Conservation (phyloP, 2,113 vertebrate species). For the Centropristis striata region DNA sequence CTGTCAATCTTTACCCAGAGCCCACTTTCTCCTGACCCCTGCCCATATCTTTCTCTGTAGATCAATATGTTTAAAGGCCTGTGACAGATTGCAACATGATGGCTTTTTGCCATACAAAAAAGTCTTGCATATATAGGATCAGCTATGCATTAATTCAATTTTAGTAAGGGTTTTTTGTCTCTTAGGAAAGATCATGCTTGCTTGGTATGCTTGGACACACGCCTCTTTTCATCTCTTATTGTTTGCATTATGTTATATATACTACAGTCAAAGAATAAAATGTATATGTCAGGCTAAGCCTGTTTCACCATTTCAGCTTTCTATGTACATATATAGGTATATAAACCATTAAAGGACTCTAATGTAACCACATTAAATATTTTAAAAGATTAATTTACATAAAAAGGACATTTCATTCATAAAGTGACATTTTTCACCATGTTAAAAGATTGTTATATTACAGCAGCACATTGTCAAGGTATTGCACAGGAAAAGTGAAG, state of each 20-base stretch:
- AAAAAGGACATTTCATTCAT: neutral
- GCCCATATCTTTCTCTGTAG: conserved; percentile 17
- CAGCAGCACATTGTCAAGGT: no score
- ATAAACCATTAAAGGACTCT: no score
- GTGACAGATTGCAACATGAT: conserved; percentile 38
- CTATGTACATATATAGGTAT: no score
- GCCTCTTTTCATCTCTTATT: neutral
- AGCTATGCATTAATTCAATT: conserved; percentile 19
- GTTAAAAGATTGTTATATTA: no score
- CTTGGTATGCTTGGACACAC: conserved; percentile 15
- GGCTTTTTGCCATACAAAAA: neutral
- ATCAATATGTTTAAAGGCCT: conserved; percentile 43
- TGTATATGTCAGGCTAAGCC: neutral
- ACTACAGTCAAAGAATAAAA: neutral
- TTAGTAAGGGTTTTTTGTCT: conserved; percentile 7
- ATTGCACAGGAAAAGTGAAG: no score
- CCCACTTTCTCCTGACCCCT: conserved; percentile 31
- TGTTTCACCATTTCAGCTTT: no score
- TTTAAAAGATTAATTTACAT: no score
- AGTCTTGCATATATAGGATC: neutral
- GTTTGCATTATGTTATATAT: neutral
- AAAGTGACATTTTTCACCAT: neutral
- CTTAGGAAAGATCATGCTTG: neutral
- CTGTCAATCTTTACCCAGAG: conserved; percentile 34
- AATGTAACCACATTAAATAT: no score